Conservation (phyloP, 1,140 invertebrate genomes). For the Drosophila lowei region DNA sequence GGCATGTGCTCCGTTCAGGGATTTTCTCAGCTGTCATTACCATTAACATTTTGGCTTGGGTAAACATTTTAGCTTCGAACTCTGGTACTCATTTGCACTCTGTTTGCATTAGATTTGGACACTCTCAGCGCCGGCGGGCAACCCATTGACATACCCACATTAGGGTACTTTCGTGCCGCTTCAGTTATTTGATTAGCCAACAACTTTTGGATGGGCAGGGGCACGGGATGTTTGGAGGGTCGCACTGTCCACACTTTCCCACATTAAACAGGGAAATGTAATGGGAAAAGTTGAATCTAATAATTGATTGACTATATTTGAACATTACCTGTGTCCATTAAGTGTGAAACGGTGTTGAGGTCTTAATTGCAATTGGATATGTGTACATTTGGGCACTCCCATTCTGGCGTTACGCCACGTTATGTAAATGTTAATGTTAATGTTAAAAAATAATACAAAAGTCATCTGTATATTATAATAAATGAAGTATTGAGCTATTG, state of each 20-base stretch:
- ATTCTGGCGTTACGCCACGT: too few species aligned
- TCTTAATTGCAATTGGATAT: too few species aligned
- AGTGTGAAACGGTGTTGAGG: too few species aligned
- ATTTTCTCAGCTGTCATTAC: constrained; percentile 68
- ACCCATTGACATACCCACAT: constrained; percentile 46
- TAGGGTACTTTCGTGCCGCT: constrained; percentile 46
- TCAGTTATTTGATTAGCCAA: constrained; percentile 62
- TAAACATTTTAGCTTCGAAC: constrained; percentile 64
- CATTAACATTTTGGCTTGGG: constrained; percentile 66
- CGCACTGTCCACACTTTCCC: constrained; percentile 18
- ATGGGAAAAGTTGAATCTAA: constrained; percentile 49
- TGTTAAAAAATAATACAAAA: too few species aligned
- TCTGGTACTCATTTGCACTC: constrained; percentile 52
- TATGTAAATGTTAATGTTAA: too few species aligned
- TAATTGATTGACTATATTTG: constrained; percentile 52
- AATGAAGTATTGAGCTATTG: too few species aligned
- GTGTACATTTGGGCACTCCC: too few species aligned
- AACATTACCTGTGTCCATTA: constrained; percentile 27
- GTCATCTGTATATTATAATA: too few species aligned
- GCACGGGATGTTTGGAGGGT: constrained; percentile 21
- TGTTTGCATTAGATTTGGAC: constrained; percentile 58
- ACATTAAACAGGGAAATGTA: constrained; percentile 8
- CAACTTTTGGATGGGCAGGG: constrained; percentile 22
- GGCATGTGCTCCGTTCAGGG: constrained; percentile 39
- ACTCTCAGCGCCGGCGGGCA: constrained; percentile 42